A percentile compares a stretch with the other conserved stretches of the same genome.
These are phyloP conservation scores for Allobates femoralis DNA, from an alignment of 2,797 vertebrate species.

Conservation along the genomic window DNA sequence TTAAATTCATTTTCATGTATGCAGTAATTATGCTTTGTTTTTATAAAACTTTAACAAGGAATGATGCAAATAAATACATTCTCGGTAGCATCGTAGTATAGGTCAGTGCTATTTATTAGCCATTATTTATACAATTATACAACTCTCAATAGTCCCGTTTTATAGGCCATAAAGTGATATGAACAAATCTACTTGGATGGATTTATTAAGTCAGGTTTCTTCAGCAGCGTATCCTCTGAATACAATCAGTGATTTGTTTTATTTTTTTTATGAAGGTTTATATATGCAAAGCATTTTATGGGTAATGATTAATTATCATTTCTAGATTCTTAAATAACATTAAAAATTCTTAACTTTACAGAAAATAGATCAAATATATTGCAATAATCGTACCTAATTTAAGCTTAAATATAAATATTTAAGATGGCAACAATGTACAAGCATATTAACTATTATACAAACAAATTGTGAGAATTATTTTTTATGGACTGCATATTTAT, in stretches of 20 bases:
- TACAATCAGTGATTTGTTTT: background rate
- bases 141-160: background rate
- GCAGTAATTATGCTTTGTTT: no score
- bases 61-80: constrained; percentile 3
- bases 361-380: background rate
- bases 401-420: background rate
- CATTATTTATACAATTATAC: constrained; percentile 22
- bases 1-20: no score
- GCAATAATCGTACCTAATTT: background rate
- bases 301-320: background rate
- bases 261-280: background rate
- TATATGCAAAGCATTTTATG: background rate
- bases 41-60: background rate
- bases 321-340: background rate
- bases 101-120: background rate
- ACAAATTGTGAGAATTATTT: background rate
- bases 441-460: background rate
- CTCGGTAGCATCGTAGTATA: background rate
- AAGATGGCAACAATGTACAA: background rate
- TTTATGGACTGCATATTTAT: background rate
- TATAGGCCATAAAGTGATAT: background rate
- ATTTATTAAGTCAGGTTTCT: background rate
- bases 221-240: background rate
- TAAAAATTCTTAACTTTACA: background rate
- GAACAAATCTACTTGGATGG: background rate